phyloP scores from a whole-genome alignment of 2,888 invertebrate species.

The Nowickia ferox region DNA sequence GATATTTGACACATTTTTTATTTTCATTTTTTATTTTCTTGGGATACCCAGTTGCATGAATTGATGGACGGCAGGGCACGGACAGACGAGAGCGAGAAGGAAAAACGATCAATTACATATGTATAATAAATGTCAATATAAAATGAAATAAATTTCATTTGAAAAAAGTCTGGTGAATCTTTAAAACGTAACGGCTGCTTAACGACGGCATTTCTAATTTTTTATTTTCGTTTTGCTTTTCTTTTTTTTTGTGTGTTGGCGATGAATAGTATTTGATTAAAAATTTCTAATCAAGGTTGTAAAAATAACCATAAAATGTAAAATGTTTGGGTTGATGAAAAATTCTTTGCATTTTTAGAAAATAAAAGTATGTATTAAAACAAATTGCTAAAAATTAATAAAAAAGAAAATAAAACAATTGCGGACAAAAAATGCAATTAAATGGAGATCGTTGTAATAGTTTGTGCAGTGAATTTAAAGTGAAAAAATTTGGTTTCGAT shows the following conservation, averaged over 20 bases:
- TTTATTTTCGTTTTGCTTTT: background rate
- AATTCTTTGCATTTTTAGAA: background rate
- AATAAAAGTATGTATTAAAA: background rate
- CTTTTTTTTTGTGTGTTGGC: background rate
- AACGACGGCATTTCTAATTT: slow-evolving; percentile 3
- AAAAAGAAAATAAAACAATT: slow-evolving; percentile 9
- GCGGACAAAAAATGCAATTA: slow-evolving; percentile 76
- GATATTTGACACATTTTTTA: slow-evolving; percentile 65
- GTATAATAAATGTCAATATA: slow-evolving; percentile 74
- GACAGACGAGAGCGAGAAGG: background rate
- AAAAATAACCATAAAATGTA: slow-evolving; percentile 1
- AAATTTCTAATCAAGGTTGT: background rate
- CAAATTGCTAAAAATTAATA: background rate
- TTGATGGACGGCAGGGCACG: background rate
- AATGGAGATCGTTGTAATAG: slow-evolving; percentile 74
- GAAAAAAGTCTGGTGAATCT: slow-evolving; percentile 70
- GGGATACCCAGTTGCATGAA: slow-evolving; percentile 5
- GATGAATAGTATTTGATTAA: background rate
- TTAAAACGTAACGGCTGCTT: slow-evolving; percentile 50
- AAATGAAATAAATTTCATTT: slow-evolving; percentile 74
- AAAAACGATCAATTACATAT: slow-evolving; percentile 72
- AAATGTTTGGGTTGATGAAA: background rate
- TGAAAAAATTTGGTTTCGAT: slow-evolving; percentile 80
- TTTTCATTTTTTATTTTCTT: background rate
- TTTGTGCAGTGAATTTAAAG: slow-evolving; percentile 78